Conservation (phyloP, 2,888 invertebrate species). For the Sinopyrophorus schimmeli region DNA sequence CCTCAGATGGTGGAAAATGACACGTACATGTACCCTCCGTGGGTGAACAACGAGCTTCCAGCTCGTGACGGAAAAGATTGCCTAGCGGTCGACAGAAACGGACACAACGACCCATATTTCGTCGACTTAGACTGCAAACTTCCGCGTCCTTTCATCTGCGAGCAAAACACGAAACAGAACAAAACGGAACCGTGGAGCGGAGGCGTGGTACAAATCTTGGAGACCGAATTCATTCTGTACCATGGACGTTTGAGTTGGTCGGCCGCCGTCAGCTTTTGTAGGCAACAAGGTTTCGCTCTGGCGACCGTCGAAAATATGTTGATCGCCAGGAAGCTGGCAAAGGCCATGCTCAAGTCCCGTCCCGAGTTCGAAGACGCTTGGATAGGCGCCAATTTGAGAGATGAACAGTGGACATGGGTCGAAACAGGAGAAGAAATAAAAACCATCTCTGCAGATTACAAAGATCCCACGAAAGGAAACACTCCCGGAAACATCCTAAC, state of each 20-base stretch:
- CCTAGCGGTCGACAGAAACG: constrained; percentile 57
- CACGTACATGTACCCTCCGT: constrained; percentile 39
- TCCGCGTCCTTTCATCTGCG: constrained; percentile 55
- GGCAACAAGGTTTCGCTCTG: constrained; percentile 55
- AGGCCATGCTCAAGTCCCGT: constrained; percentile 56
- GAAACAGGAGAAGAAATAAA: constrained; percentile 39
- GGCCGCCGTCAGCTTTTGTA: constrained; percentile 58
- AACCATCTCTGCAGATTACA: constrained; percentile 29
- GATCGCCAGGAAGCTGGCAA: constrained; percentile 55
- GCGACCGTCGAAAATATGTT: constrained; percentile 57
- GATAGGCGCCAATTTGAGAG: constrained; percentile 41
- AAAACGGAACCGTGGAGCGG: background rate
- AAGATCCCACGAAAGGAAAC: constrained; percentile 1
- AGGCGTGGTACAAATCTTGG: background rate
- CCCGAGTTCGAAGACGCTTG: constrained; percentile 48
- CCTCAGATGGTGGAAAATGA: constrained; percentile 8
- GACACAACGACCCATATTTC: constrained; percentile 59
- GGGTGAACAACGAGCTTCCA: constrained; percentile 37
- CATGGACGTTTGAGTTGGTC: constrained; percentile 57
- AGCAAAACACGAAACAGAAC: background rate
- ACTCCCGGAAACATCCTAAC: constrained; percentile 36
- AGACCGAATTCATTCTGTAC: constrained; percentile 45
- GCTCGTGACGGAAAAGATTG: constrained; percentile 54
- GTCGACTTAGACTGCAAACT: constrained; percentile 59
- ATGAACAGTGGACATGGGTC: constrained; percentile 43